Evolutionary conservation across 2,888 invertebrate genomes (phyloP).

Genomic region (Biston stratarius): DNA sequence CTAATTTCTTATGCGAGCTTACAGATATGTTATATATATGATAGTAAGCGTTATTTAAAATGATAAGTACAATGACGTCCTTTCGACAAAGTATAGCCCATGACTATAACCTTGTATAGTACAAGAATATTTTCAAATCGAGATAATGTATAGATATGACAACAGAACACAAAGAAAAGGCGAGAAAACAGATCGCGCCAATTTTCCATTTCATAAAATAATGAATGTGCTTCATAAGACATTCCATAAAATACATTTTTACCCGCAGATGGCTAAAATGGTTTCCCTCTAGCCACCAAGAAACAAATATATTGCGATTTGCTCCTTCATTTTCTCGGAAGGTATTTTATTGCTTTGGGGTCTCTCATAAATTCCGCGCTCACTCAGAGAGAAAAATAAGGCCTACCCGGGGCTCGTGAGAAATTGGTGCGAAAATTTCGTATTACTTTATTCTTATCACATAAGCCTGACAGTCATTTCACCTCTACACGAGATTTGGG

Average conservation of each 20-base stretch:
- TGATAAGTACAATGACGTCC: too few relatives aligned
- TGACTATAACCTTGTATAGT: too few relatives aligned
- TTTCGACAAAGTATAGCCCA: too few relatives aligned
- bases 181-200: constrained; percentile 37
- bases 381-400: constrained; percentile 84
- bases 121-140: background rate
- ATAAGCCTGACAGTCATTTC: constrained; percentile 57
- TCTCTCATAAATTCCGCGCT: constrained; percentile 83
- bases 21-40: too few relatives aligned
- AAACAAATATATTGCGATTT: constrained; percentile 85
- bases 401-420: constrained; percentile 69
- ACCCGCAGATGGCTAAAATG: constrained; percentile 76
- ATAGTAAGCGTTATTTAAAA: too few relatives aligned
- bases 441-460: constrained; percentile 77
- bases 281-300: constrained; percentile 77
- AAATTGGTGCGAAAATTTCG: constrained; percentile 79
- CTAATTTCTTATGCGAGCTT: too few relatives aligned
- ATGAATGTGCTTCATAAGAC: constrained; percentile 65
- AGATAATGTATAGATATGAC: background rate
- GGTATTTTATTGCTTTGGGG: constrained; percentile 85
- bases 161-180: constrained; percentile 29
- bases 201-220: constrained; percentile 49
- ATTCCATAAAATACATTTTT: constrained; percentile 70
- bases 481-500: constrained; percentile 45
- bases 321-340: constrained; percentile 85